Evolutionary conservation across 2,113 vertebrate genomes (phyloP).

Genomic region (Chloebia gouldiae): DNA sequence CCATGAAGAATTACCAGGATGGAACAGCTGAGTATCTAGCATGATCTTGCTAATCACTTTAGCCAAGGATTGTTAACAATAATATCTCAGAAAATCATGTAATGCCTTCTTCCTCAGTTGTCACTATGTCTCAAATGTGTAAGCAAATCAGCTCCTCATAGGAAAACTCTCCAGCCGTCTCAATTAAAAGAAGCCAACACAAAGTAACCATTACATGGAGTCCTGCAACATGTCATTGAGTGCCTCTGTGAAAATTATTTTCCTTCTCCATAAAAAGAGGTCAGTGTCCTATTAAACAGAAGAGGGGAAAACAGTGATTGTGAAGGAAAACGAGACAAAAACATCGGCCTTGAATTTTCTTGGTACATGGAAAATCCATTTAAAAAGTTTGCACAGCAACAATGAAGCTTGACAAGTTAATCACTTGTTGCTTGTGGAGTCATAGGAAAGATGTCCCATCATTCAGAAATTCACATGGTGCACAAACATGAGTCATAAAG

Average conservation of each 20-base stretch:
- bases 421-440: background rate
- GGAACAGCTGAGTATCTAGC: background rate
- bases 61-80: background rate
- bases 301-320: background rate
- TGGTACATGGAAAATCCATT: constrained; percentile 42
- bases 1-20: accelerated
- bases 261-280: background rate
- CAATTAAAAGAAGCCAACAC: background rate
- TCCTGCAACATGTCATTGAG: accelerated
- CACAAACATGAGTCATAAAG: background rate
- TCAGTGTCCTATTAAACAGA: background rate
- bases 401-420: background rate
- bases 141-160: background rate
- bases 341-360: background rate
- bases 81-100: background rate
- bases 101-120: background rate
- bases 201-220: background rate
- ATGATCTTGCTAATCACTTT: background rate
- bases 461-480: background rate
- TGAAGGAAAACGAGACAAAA: background rate
- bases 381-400: background rate
- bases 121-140: background rate
- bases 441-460: background rate
- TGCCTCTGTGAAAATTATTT: background rate
- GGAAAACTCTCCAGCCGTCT: background rate